Evolutionary conservation across 2,888 invertebrate genomes (phyloP).

Genomic region (Caenorhabditis angaria): DNA sequence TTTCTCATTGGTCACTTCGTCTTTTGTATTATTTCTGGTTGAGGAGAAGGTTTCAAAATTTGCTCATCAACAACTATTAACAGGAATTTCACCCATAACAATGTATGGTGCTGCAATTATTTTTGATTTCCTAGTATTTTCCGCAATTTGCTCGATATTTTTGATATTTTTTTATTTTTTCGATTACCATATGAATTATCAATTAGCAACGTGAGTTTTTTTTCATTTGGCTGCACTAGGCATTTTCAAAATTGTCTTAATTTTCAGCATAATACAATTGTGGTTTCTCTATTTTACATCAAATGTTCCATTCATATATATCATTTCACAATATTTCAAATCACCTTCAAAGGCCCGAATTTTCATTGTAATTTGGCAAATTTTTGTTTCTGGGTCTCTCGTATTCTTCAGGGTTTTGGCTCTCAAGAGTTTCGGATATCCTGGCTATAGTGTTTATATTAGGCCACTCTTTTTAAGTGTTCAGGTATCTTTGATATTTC

Average conservation of each 20-base stretch:
- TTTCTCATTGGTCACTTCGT: slow-evolving; percentile 62
- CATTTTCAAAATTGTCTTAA: no score
- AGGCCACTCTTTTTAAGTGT: no score
- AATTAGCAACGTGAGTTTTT: slow-evolving; percentile 41
- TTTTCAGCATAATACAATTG: slow-evolving; percentile 54
- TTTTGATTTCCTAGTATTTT: slow-evolving; percentile 56
- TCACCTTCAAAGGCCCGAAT: slow-evolving; percentile 59
- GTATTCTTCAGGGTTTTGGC: slow-evolving; percentile 27
- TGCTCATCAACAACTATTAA: slow-evolving; percentile 66
- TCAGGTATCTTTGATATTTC: no score
- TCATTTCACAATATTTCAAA: slow-evolving; percentile 62
- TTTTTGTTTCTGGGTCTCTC: slow-evolving; percentile 47
- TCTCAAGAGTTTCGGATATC: no score
- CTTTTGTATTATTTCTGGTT: slow-evolving; percentile 62
- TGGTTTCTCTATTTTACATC: slow-evolving; percentile 65
- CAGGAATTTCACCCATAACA: slow-evolving; percentile 59
- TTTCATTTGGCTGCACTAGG: no score
- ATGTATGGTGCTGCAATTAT: slow-evolving; percentile 61
- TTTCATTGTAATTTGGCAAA: slow-evolving; percentile 58
- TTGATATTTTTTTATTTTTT: slow-evolving; percentile 44
- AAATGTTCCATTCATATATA: slow-evolving; percentile 62
- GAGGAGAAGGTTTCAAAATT: slow-evolving; percentile 61
- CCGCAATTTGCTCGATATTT: slow-evolving; percentile 49
- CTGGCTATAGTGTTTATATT: no score
- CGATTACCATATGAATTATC: slow-evolving; percentile 35